Conservation (phyloP, 2,888 invertebrate species). For the Cataglyphis rosenhaueri region DNA sequence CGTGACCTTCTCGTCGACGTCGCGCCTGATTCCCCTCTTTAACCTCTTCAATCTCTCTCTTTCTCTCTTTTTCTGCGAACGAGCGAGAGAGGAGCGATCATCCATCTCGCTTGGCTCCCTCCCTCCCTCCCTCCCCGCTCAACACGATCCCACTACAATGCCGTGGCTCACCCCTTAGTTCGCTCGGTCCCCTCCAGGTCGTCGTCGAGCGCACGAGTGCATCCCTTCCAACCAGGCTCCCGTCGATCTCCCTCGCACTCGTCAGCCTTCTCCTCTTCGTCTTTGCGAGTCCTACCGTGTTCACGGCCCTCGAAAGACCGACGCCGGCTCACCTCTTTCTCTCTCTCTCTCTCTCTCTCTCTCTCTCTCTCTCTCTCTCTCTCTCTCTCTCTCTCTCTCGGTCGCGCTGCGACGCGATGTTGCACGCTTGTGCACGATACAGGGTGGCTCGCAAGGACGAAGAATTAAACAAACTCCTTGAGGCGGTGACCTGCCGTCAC, state of each 20-base stretch:
- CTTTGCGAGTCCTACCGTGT: constrained; percentile 53
- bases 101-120: constrained; percentile 61
- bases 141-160: constrained; percentile 38
- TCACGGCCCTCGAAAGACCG: constrained; percentile 47
- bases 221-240: constrained; percentile 58
- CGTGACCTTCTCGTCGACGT: constrained; percentile 81
- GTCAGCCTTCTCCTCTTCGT: constrained; percentile 49
- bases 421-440: constrained; percentile 68
- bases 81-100: constrained; percentile 55
- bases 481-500: constrained; percentile 73
- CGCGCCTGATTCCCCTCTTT: constrained; percentile 73
- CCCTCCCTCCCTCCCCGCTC: constrained; percentile 4
- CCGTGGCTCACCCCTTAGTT: constrained; percentile 65
- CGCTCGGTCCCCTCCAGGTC: constrained; percentile 59
- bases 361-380: constrained; percentile 47
- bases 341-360: constrained; percentile 43
- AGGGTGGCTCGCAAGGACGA: constrained; percentile 77
- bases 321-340: constrained; percentile 43
- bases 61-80: background rate
- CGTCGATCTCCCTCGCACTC: constrained; percentile 56
- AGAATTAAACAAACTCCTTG: constrained; percentile 76
- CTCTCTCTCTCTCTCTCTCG: constrained; percentile 42
- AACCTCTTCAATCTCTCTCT: constrained; percentile 68
- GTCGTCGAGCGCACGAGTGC: constrained; percentile 66
- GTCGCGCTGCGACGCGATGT: constrained; percentile 58